Evolutionary conservation across 2,888 invertebrate genomes (phyloP).

Genomic region (Polyommatus iphigenia): DNA sequence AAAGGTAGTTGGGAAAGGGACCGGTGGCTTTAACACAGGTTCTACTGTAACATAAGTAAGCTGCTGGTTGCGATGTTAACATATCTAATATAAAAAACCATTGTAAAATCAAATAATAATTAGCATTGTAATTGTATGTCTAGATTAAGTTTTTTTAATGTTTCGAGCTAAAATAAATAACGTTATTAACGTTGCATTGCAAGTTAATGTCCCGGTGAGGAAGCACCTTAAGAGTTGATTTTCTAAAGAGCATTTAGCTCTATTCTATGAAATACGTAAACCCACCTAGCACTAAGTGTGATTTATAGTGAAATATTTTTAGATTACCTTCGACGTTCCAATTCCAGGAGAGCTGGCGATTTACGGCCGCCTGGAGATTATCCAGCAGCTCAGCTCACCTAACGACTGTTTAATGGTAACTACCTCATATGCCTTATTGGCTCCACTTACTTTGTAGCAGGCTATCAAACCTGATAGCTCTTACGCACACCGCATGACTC

Average conservation of each 20-base stretch:
- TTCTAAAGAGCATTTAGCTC: neutral
- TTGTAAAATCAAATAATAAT: too few relatives aligned
- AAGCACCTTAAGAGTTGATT: too few relatives aligned
- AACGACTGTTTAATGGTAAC: conserved; percentile 25
- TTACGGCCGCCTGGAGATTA: conserved; percentile 39
- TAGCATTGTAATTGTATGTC: too few relatives aligned
- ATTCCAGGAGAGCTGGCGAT: conserved; percentile 36
- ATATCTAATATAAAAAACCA: too few relatives aligned
- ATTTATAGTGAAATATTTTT: conserved; percentile 18
- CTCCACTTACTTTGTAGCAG: neutral
- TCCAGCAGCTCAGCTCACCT: conserved; percentile 32
- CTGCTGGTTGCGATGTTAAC: too few relatives aligned
- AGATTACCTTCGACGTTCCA: conserved; percentile 14
- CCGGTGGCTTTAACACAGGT: too few relatives aligned
- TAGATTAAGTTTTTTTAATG: too few relatives aligned
- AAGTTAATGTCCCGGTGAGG: too few relatives aligned
- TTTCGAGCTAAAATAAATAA: too few relatives aligned
- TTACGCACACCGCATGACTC: neutral
- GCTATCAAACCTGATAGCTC: neutral
- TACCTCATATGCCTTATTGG: neutral
- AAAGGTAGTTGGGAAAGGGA: too few relatives aligned
- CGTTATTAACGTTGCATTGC: too few relatives aligned
- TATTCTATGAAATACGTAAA: conserved; percentile 17
- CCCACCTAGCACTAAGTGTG: conserved; percentile 4
- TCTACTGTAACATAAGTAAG: too few relatives aligned